phyloP scores from a whole-genome alignment of 1,140 invertebrate genomes.

The Pseudomyrmex pallidus region DNA sequence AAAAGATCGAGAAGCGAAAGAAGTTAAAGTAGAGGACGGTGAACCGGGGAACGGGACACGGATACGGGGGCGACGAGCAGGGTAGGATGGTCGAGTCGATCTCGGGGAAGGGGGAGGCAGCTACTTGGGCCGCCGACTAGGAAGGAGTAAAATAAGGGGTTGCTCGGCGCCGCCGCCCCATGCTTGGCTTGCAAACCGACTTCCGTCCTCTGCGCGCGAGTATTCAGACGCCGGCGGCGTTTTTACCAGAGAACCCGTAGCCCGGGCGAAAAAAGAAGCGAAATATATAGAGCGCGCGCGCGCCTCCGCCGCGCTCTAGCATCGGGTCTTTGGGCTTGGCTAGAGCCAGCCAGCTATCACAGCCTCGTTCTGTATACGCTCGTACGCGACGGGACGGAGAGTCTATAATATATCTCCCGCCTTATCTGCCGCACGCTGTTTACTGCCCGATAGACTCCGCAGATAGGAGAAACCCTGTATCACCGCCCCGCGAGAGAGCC shows the following conservation, averaged over 20 bases:
- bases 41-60: slow-evolving; percentile 5
- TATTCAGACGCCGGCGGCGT: slow-evolving; percentile 83
- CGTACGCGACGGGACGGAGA: slow-evolving; percentile 70
- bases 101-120: slow-evolving; percentile 16
- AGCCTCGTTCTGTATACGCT: slow-evolving; percentile 69
- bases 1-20: slow-evolving; percentile 53
- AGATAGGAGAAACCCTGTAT: slow-evolving; percentile 82
- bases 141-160: slow-evolving; percentile 83
- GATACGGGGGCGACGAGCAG: slow-evolving; percentile 18
- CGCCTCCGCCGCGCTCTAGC: slow-evolving; percentile 37
- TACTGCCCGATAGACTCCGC: slow-evolving; percentile 85
- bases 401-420: slow-evolving; percentile 84
- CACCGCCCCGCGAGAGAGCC: slow-evolving; percentile 75
- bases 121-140: slow-evolving; percentile 67
- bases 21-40: slow-evolving; percentile 56
- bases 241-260: slow-evolving; percentile 69
- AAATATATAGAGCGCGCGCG: slow-evolving; percentile 72
- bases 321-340: slow-evolving; percentile 36
- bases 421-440: slow-evolving; percentile 85
- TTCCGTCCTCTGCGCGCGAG: slow-evolving; percentile 83
- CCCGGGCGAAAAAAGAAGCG: slow-evolving; percentile 44
- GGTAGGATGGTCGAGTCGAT: neutral
- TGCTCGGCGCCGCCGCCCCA: slow-evolving; percentile 82
- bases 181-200: slow-evolving; percentile 85
- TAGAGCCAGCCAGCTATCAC: slow-evolving; percentile 51